These are phyloP conservation scores for Paedocypris micromegethes DNA, from an alignment of 2,797 vertebrate genomes.

Conservation along the genomic window DNA sequence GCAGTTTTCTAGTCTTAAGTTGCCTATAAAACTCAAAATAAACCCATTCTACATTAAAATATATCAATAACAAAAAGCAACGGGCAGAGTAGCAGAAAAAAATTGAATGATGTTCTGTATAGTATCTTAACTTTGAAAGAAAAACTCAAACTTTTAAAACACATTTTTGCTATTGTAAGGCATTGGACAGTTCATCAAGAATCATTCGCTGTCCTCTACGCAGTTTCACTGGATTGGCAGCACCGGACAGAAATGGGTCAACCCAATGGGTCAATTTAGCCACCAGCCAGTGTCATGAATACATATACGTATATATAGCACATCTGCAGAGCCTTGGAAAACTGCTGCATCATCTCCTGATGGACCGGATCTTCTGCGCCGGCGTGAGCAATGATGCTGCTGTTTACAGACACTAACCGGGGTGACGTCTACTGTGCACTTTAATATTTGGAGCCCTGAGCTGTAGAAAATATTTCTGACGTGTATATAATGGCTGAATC, in stretches of 20 bases:
- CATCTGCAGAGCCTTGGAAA: constrained; percentile 30
- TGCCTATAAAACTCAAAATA: no score
- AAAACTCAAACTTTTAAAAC: no score
- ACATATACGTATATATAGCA: constrained; percentile 22
- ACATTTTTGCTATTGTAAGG: no score
- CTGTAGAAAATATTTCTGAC: constrained; percentile 4
- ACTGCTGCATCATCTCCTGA: constrained; percentile 30
- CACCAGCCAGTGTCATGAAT: constrained; percentile 1
- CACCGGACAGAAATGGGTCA: neutral
- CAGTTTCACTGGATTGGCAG: constrained; percentile 10
- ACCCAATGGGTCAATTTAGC: constrained; percentile 24
- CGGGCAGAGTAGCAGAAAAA: no score
- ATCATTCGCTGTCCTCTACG: constrained; percentile 20
- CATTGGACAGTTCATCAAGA: no score
- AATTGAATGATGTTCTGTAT: no score
- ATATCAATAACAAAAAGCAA: no score
- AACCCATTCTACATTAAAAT: no score
- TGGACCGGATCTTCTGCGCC: neutral
- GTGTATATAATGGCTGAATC: constrained; percentile 25
- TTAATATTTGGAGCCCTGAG: neutral
- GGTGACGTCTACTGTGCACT: neutral
- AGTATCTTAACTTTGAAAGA: no score
- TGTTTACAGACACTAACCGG: constrained; percentile 1
- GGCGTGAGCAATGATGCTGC: constrained; percentile 1
- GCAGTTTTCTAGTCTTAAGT: no score